Evolutionary conservation across 2,113 vertebrate species (phyloP), one percentile per base, ranked within the genome.

Genomic region (Alethe diademata): DNA sequence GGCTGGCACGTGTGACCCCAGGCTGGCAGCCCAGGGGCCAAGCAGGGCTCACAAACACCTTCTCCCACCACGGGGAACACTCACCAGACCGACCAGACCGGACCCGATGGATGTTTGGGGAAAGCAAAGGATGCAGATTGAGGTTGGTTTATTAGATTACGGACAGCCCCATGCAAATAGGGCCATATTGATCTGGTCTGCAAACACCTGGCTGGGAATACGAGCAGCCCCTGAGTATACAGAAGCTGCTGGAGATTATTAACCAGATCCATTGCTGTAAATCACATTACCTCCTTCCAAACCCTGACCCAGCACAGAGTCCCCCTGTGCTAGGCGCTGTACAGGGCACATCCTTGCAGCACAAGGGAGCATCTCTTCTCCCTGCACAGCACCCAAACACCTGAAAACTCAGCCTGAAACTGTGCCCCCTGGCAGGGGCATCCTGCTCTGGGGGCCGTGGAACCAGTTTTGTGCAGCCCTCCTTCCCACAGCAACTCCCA

Each of bases 181-280:
- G 96, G 88, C 88, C 92, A 94, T 97, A 97, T 97, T 94, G 96
- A 97, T 97, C 92, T 2, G 48, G 91, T 83, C 96, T 96, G 91
- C 86, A 93, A 97, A 97, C 96, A 97, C 96, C 96, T 97, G 95
- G 95, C 95, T 94, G 96, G 96, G 96, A 97, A 97, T 97, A 96
- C 89, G 40, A 84, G 83, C 92, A 96, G 92, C 94, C 96, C 88
- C 79, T 67, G 94, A 96, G 96, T 95, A 80, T 95, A 96, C 92
- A 95, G 91, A 96, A 95, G 94, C 96, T 96, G 95, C 92, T 95
- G 93, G 94, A 94, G 96, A 95, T 97, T 97, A 97, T 97, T 97
- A 97, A 96, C 94, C 92, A 96, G 95, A 94, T 88, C 91, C 95
- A 92, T 80, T 66, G 92, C 91, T 92, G 94, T 93, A 96, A 96